phyloP scores from a whole-genome alignment of 2,797 vertebrate species.

The Oryzias sinensis region DNA sequence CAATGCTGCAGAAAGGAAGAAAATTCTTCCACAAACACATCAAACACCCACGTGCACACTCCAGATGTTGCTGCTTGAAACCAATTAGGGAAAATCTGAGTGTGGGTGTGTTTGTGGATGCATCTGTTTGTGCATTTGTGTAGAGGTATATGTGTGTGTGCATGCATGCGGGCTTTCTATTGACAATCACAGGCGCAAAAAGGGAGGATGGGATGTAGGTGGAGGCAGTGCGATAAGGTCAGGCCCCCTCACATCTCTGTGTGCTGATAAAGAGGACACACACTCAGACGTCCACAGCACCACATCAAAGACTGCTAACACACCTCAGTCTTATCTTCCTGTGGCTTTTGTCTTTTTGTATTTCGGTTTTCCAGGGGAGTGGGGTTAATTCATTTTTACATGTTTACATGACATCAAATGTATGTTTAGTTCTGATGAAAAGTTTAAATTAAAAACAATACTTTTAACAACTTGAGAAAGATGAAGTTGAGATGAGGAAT shows the following conservation, averaged over 20 bases:
- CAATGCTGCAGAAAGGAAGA: too few species aligned
- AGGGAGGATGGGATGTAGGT: constrained; percentile 30
- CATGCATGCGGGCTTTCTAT: constrained; percentile 21
- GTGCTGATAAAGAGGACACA: constrained; percentile 57
- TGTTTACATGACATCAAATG: constrained; percentile 36
- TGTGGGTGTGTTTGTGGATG: constrained; percentile 16
- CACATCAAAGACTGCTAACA: constrained; percentile 59
- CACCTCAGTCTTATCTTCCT: constrained; percentile 50
- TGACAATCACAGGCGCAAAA: constrained; percentile 39
- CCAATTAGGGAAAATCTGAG: constrained; percentile 8
- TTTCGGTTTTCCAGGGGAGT: constrained; percentile 9
- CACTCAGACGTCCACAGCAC: constrained; percentile 35
- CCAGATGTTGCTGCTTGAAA: too few species aligned
- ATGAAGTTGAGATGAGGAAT: neutral
- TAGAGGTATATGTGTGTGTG: too few species aligned
- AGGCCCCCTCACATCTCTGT: constrained; percentile 55
- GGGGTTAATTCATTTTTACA: constrained; percentile 11
- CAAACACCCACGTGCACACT: too few species aligned
- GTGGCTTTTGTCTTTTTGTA: constrained; percentile 23
- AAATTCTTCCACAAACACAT: too few species aligned
- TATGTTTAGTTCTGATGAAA: constrained; percentile 27
- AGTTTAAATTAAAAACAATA: constrained; percentile 30
- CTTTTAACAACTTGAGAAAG: constrained; percentile 20
- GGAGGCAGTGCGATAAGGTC: constrained; percentile 57
- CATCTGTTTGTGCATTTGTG: constrained; percentile 1